Conservation (phyloP, 1,140 invertebrate species). For the Planococcus citri region DNA sequence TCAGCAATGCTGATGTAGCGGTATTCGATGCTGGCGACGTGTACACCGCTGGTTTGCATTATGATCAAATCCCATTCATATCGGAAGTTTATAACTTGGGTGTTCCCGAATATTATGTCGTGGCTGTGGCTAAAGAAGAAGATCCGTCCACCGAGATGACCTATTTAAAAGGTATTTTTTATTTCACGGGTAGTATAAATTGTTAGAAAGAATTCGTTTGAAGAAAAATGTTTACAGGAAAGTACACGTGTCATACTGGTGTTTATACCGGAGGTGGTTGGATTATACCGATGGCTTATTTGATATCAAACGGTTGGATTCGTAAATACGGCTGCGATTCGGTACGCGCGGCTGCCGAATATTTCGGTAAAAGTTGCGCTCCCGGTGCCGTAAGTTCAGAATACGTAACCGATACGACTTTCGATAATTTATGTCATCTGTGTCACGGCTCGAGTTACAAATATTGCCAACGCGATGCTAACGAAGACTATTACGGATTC, state of each 20-base stretch:
- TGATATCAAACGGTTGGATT: slow-evolving; percentile 88
- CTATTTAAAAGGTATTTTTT: slow-evolving; percentile 57
- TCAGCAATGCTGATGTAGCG: slow-evolving; percentile 63
- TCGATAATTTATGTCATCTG: slow-evolving; percentile 84
- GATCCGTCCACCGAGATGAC: slow-evolving; percentile 76
- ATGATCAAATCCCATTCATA: slow-evolving; percentile 71
- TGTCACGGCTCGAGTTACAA: slow-evolving; percentile 75
- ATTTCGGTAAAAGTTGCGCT: slow-evolving; percentile 82
- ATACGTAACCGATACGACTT: slow-evolving; percentile 66
- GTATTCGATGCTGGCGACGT: slow-evolving; percentile 88
- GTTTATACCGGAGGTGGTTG: slow-evolving; percentile 87
- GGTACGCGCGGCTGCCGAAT: slow-evolving; percentile 74
- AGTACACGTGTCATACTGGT: slow-evolving; percentile 82
- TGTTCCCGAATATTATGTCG: slow-evolving; percentile 79
- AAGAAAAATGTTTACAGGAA: slow-evolving; percentile 33
- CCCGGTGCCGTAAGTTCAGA: slow-evolving; percentile 75
- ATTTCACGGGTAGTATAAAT: neutral
- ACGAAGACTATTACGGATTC: slow-evolving; percentile 78
- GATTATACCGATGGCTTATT: slow-evolving; percentile 85
- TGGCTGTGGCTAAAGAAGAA: slow-evolving; percentile 81
- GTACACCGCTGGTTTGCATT: slow-evolving; percentile 73
- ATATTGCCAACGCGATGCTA: slow-evolving; percentile 70
- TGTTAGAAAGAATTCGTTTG: neutral
- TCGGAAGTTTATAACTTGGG: slow-evolving; percentile 79
- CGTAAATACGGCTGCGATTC: slow-evolving; percentile 83